Evolutionary conservation across 2,888 invertebrate species (phyloP).

Genomic region (Philonicus albiceps): DNA sequence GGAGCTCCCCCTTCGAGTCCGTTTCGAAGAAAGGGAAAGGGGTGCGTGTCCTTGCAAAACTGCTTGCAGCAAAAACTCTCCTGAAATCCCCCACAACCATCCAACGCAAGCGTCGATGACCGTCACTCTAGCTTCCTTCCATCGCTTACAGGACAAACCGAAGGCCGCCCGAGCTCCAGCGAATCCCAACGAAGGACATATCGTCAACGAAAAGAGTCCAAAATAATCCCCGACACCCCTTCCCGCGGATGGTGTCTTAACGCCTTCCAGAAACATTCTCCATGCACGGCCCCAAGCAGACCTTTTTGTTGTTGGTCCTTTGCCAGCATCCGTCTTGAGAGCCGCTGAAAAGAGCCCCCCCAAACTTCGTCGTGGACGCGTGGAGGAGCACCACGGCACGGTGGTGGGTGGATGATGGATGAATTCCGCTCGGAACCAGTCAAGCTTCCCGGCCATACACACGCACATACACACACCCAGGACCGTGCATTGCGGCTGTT

Average conservation of each 20-base stretch:
- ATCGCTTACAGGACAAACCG: background rate
- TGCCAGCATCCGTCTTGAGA: background rate
- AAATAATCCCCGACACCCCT: background rate
- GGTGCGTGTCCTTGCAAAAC: background rate
- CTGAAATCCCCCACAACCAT: background rate
- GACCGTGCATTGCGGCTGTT: background rate
- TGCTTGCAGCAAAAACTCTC: background rate
- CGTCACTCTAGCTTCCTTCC: background rate
- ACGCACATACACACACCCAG: background rate
- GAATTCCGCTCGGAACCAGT: background rate
- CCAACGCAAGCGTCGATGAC: background rate
- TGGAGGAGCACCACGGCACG: background rate
- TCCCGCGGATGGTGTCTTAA: background rate
- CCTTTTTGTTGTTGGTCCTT: background rate
- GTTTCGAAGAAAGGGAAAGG: background rate
- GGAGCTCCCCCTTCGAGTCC: background rate
- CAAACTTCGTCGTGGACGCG: background rate
- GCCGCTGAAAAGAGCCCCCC: background rate
- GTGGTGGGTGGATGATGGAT: conserved; percentile 14
- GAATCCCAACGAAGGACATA: background rate
- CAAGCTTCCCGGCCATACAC: background rate
- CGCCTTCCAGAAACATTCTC: background rate
- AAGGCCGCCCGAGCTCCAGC: background rate
- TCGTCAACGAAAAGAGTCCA: background rate
- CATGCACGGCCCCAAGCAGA: background rate